Base-by-base conservation (phyloP, 2,888 invertebrate genomes). In the Protonemura montana region DNA sequence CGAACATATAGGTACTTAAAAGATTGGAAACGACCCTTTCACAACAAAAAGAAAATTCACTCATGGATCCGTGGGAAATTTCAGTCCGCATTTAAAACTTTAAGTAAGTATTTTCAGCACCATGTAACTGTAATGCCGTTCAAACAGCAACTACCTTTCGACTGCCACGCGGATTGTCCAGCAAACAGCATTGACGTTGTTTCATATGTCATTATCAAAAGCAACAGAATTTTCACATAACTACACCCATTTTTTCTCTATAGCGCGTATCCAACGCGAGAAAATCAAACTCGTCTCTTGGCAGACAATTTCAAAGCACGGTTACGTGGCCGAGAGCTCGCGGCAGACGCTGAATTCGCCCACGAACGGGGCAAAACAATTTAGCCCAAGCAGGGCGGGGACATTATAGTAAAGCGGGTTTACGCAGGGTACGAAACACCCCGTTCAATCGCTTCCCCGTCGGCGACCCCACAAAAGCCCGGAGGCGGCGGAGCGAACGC, bases 361-460 rank as follows among this genome's bases (percentile, higher is more conserved):
- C 59, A 76, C 6, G 41, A 26, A 30, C 41, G 82, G 84, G 84
- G 28, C 26, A 81, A 85, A 85, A 86, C 86, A 86, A 86, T 86
- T 86, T 86, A 59, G 86, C 80, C 25, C 5, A 7, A 21, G 16
- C 59, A 10, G 59, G 13, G 59, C 21, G 35, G 10, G 35, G 59
- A 21, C 59, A 81, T 28, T 80, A 76, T 26, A 35, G 80, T 85
- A 86, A 85, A 85, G 59, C 86, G 86, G 84, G 21, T 78, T 86
- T 83, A 78, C 78, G 83, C 35, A 26, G 86, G 59, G 59, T 59
- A 59, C 59, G 59, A 59, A 86, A 86, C 86, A 86, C 84, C 84
- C 84, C 27, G 84, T 84, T 86, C 82, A 83, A 83, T 83, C 82
- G 82, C 26, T 28, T 78, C 78, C 2, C 2, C 3, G 59, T 3